A percentile compares a stretch with the other conserved stretches of the same genome.
Conservation (phyloP, 2,888 invertebrate genomes). For the Myathropa florea region DNA sequence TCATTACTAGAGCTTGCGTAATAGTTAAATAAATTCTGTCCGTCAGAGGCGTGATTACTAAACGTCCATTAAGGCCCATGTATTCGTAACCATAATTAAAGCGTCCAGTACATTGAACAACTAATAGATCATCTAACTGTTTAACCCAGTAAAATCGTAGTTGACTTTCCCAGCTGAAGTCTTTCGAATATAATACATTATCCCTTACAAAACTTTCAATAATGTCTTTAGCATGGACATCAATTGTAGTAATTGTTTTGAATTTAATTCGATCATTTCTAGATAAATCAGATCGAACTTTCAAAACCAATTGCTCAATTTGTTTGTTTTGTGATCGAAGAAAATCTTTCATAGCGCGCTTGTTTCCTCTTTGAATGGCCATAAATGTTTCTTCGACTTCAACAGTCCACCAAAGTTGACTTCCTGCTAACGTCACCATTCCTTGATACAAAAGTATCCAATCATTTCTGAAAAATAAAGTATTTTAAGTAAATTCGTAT, state of each 20-base stretch:
- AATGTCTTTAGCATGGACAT: conserved; percentile 95
- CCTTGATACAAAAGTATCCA: conserved; percentile 96
- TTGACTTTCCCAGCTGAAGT: conserved; percentile 97
- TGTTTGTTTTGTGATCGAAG: conserved; percentile 88
- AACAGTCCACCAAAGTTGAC: conserved; percentile 97
- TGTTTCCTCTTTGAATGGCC: conserved; percentile 85
- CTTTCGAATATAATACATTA: conserved; percentile 90
- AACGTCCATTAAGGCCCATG: conserved; percentile 94
- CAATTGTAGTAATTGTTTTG: conserved; percentile 93
- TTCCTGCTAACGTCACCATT: conserved; percentile 91
- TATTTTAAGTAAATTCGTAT: not conserved
- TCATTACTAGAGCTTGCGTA: conserved; percentile 95
- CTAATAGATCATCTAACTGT: conserved; percentile 88
- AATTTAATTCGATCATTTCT: conserved; percentile 93
- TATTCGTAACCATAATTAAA: conserved; percentile 98
- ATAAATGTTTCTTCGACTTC: conserved; percentile 95
- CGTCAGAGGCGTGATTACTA: conserved; percentile 95
- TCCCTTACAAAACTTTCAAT: conserved; percentile 90
- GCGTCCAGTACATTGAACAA: conserved; percentile 90
- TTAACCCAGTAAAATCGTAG: conserved; percentile 95
- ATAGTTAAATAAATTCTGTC: conserved; percentile 96
- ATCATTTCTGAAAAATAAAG: conserved; percentile 83
- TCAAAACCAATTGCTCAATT: conserved; percentile 90
- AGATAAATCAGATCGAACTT: conserved; percentile 85
- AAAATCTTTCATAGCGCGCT: conserved; percentile 95